Percentiles rank a stretch among this genome's conserved stretches.
phyloP scores from a whole-genome alignment of 2,113 vertebrate genomes.

The Oncorhynchus mykiss region DNA sequence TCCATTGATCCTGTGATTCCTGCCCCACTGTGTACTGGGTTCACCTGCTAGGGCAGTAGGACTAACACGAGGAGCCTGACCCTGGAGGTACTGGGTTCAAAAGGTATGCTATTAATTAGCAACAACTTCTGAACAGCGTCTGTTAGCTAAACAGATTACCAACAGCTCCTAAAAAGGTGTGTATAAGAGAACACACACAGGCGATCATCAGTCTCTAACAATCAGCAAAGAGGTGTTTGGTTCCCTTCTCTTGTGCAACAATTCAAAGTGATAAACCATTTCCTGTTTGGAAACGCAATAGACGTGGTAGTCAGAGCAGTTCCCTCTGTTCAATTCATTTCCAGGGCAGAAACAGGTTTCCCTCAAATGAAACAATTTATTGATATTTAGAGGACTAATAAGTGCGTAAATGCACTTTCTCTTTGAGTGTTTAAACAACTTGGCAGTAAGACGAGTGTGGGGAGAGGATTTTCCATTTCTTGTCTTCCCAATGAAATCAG shows the following conservation, averaged over 20 bases:
- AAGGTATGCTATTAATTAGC: slow-evolving; percentile 7
- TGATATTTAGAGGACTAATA: slow-evolving; percentile 96
- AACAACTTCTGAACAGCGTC: slow-evolving; percentile 20
- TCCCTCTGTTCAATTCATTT: slow-evolving; percentile 85
- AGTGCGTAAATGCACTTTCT: slow-evolving; percentile 84
- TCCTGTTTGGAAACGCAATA: slow-evolving; percentile 73
- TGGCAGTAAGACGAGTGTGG: slow-evolving; percentile 86
- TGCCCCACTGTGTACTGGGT: slow-evolving; percentile 35
- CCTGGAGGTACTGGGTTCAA: background rate
- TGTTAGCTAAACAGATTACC: too few relatives aligned
- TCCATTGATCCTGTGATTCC: slow-evolving; percentile 27
- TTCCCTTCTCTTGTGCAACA: slow-evolving; percentile 59
- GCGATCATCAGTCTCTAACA: slow-evolving; percentile 67
- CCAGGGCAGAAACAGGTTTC: slow-evolving; percentile 94
- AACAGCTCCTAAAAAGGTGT: slow-evolving; percentile 55
- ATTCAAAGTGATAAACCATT: slow-evolving; percentile 63
- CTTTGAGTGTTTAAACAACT: slow-evolving; percentile 84
- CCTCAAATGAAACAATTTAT: slow-evolving; percentile 99
- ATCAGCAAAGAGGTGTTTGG: slow-evolving; percentile 46
- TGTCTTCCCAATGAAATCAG: slow-evolving; percentile 90
- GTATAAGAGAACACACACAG: slow-evolving; percentile 56
- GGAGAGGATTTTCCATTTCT: slow-evolving; percentile 77
- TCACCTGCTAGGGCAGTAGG: slow-evolving; percentile 38
- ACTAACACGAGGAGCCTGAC: slow-evolving; percentile 20
- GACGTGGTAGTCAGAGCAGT: slow-evolving; percentile 65